These are phyloP conservation scores for Andrena flavipes DNA, from an alignment of 2,888 invertebrate genomes.

Conservation along the genomic window DNA sequence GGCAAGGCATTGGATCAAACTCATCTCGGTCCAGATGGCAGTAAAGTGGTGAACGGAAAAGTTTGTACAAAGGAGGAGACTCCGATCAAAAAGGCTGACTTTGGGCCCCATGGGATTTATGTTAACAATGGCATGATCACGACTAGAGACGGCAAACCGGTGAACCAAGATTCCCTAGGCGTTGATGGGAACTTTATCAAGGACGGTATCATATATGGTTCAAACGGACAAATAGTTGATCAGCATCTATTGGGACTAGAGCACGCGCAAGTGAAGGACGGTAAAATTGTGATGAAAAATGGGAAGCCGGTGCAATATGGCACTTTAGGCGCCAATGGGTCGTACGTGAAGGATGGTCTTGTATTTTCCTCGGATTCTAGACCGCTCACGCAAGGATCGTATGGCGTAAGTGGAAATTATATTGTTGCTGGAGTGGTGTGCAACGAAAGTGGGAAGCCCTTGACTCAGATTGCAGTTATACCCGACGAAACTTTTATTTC, in stretches of 20 bases:
- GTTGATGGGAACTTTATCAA: slow-evolving; percentile 75
- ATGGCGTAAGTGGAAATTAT: slow-evolving; percentile 79
- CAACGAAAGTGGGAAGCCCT: slow-evolving; percentile 79
- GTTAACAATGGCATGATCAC: slow-evolving; percentile 76
- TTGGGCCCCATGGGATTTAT: slow-evolving; percentile 79
- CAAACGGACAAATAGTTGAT: slow-evolving; percentile 72
- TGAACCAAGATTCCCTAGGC: slow-evolving; percentile 75
- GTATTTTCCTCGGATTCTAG: slow-evolving; percentile 77
- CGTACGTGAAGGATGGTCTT: slow-evolving; percentile 81
- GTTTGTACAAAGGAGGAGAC: slow-evolving; percentile 78
- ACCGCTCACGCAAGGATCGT: slow-evolving; percentile 80
- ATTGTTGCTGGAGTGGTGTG: slow-evolving; percentile 82
- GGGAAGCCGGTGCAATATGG: slow-evolving; percentile 79
- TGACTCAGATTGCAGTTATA: slow-evolving; percentile 77
- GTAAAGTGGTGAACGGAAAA: slow-evolving; percentile 78
- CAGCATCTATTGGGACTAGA: slow-evolving; percentile 77
- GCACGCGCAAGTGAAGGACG: slow-evolving; percentile 78
- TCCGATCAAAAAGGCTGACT: slow-evolving; percentile 79
- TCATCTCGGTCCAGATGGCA: slow-evolving; percentile 77
- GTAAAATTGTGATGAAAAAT: slow-evolving; percentile 78
- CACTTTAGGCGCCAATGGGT: slow-evolving; percentile 77
- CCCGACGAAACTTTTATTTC: slow-evolving; percentile 80
- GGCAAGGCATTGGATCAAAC: slow-evolving; percentile 80
- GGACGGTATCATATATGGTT: slow-evolving; percentile 77
- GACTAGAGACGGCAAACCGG: slow-evolving; percentile 78